Evolutionary conservation across 2,888 invertebrate species (phyloP), one percentile per base, ranked within the genome.

Genomic region (Scaptomyza caliginosa): DNA sequence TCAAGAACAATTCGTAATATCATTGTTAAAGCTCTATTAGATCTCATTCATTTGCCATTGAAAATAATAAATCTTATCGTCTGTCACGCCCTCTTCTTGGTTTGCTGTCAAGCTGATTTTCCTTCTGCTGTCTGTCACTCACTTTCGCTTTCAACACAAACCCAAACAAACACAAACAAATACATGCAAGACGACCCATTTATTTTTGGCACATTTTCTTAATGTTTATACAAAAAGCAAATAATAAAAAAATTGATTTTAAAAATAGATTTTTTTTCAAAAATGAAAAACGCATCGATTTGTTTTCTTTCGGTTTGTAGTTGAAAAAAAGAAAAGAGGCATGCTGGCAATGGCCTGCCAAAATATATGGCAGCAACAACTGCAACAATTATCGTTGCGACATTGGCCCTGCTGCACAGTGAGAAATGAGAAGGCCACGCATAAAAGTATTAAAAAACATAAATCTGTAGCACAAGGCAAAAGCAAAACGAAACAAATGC

Each of bases 141-240:
- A 81, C 80, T 80, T 80, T 80, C 82, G 67, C 65, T 80, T 86
- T 86, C 74, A 60, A 24, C 52, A 19, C 39, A 40, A 45, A 58
- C 46, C 55, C 54, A 50, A 51, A 54, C 30, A 36, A 56, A 55
- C 13, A 67, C 39, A 60, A 66, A 62, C 34, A 46, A 64, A 80
- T 39, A 26, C 56, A 45, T 48, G 46, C 63, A 40, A 40, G 59
- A 39, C 69, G 74, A 64, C 74, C 65, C 34, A 73, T 69, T 74
- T 80, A 77, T 86, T 84, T 80, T 81, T 77, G 78, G 81, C 55
- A 67, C 49, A 72, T 77, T 62, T 56, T 59, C 57, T 42, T 46
- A 55, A 62, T 63, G 48, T 49, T 60, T 59, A 70, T 67, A 62
- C 54, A 38, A 30, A 24, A 28, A 19, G n/a, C n/a, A n/a, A n/a